Conservation (phyloP, 2,888 invertebrate genomes). For the Parnassius glacialis region DNA sequence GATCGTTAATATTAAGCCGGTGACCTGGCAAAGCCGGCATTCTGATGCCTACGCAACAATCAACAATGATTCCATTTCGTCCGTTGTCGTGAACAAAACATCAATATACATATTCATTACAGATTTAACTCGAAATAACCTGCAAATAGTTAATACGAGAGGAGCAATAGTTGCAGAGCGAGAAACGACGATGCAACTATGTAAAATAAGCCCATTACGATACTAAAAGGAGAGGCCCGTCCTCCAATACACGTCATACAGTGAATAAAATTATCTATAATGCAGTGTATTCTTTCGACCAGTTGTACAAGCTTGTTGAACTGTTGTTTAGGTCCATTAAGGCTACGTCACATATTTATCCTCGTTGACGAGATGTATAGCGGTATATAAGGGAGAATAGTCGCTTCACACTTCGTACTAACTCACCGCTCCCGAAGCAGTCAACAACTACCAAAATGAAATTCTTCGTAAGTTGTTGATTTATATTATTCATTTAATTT, state of each 20-base stretch:
- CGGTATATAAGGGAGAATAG: constrained; percentile 49
- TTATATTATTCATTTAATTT: constrained; percentile 2
- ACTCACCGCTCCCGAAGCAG: constrained; percentile 32
- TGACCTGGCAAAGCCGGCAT: constrained; percentile 11
- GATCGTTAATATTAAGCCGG: constrained; percentile 15
- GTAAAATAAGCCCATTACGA: too few relatives aligned
- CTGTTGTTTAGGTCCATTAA: background rate
- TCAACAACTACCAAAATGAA: constrained; percentile 46
- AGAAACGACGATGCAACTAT: background rate
- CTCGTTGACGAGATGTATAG: constrained; percentile 24
- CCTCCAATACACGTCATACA: constrained; percentile 10
- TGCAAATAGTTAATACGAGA: background rate
- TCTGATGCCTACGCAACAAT: constrained; percentile 4
- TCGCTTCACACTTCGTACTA: constrained; percentile 32
- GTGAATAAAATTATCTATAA: constrained; percentile 18
- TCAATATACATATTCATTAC: background rate
- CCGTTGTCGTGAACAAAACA: background rate
- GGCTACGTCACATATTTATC: constrained; percentile 7
- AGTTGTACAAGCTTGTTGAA: constrained; percentile 4
- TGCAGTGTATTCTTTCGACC: constrained; percentile 9
- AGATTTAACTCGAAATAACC: too few relatives aligned
- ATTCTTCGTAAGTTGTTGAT: constrained; percentile 49
- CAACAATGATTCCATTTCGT: background rate
- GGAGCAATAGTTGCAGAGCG: constrained; percentile 6
- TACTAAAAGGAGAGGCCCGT: constrained; percentile 7